A percentile compares a stretch with the other conserved stretches of the same genome.
Evolutionary conservation across 2,113 vertebrate genomes (phyloP).

Genomic region (Otocyon megalotis): DNA sequence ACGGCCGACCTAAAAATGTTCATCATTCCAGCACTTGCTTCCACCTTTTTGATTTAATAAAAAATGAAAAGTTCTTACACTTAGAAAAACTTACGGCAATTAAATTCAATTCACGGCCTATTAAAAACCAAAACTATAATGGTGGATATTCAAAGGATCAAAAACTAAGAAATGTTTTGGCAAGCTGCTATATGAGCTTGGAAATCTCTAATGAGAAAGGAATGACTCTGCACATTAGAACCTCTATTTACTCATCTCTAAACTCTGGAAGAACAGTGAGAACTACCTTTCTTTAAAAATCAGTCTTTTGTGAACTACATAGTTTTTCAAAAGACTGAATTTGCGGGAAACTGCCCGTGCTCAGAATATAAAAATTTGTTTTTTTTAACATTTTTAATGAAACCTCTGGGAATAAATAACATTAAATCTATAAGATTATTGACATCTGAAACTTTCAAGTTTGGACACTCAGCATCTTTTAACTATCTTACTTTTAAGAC

Average conservation of each 20-base stretch:
- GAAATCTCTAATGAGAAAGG: slow-evolving; percentile 62
- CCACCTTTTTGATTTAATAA: slow-evolving; percentile 67
- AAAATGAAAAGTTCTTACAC: slow-evolving; percentile 63
- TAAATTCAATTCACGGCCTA: slow-evolving; percentile 69
- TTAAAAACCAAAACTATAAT: slow-evolving; percentile 57
- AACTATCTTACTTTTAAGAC: slow-evolving; percentile 25
- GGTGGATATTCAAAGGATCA: slow-evolving; percentile 36
- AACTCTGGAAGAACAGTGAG: slow-evolving; percentile 29
- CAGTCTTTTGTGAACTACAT: slow-evolving; percentile 53
- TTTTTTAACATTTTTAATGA: slow-evolving; percentile 64
- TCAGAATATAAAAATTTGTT: slow-evolving; percentile 39
- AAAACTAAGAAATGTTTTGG: slow-evolving; percentile 71
- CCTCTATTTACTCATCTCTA: slow-evolving; percentile 46
- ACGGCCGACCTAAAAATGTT: slow-evolving; percentile 40
- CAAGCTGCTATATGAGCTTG: slow-evolving; percentile 49
- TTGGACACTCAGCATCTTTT: not conserved
- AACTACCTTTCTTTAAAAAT: slow-evolving; percentile 51
- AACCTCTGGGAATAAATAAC: slow-evolving; percentile 27
- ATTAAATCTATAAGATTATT: not conserved
- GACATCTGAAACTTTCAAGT: slow-evolving; percentile 52
- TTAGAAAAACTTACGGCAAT: slow-evolving; percentile 58
- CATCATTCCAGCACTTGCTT: slow-evolving; percentile 11
- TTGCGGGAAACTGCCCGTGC: slow-evolving; percentile 46
- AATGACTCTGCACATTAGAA: slow-evolving; percentile 56
- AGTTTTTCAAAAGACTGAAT: slow-evolving; percentile 47